Evolutionary conservation across 2,797 vertebrate genomes (phyloP), one percentile per base, ranked within the genome.

Genomic region (Mallotus villosus): DNA sequence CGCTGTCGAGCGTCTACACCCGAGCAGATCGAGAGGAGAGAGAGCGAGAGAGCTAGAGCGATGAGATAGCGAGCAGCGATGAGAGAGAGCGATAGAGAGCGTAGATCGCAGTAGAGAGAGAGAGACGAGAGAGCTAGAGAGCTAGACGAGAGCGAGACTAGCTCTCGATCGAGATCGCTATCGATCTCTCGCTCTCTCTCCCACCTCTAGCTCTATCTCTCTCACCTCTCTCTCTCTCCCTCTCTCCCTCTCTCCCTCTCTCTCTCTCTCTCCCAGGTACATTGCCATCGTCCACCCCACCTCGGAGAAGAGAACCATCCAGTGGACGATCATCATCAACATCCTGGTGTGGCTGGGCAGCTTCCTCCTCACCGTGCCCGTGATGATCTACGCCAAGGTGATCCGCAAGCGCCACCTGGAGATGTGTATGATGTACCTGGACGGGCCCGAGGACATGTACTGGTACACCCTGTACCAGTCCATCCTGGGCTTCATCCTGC

Each of bases 381-480:
- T 94, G 82, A 94, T 94, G 91, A 86, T 95, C 12, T 95, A 94
- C 4, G 88, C 93, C 63, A 92, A 86, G 70, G 92, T 93, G 0
- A 82, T 89, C 24, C 84, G 79, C 66, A 82, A 81, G 65, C 82
- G 85, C 21, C 83, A 86, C 14, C 22, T 90, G 66, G 79, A 92
- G 78, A 74, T 94, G 24, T 94, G 94, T 85, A 93, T 93, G 83
- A 90, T 95, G 85, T 63, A 89, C 79, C 85, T 95, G 72, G 90
- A 91, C 0, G 93, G 93, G 24, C 91, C 92, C 0, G 85, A 86
- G 79, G 94, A 94, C 77, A 93, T 94, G 92, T 94, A 94, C 87
- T 94, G 93, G 93, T 95, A 94, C 86, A 94, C 94, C 0, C 90
- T 95, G 65, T 94, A 94, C 85, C 93, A 95, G 83, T 94, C 93